phyloP scores from a whole-genome alignment of 2,888 invertebrate genomes.

The Maniola hyperantus region DNA sequence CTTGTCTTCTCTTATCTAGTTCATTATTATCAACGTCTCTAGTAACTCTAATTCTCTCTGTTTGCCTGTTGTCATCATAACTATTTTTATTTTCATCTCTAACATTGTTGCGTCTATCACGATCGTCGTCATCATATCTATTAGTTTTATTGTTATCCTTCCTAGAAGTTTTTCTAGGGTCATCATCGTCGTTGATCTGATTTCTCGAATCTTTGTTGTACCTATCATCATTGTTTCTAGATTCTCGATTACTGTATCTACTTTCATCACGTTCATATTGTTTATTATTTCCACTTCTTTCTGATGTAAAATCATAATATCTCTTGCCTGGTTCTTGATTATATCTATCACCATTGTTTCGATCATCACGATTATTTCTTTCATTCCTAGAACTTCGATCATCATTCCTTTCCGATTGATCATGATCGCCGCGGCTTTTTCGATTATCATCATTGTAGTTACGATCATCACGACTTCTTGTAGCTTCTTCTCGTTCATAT shows the following conservation, averaged over 20 bases:
- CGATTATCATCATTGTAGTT: not conserved
- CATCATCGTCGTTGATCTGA: not conserved
- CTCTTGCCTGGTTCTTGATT: slow-evolving; percentile 21
- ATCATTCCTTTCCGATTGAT: slow-evolving; percentile 28
- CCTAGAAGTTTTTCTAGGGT: slow-evolving; percentile 5
- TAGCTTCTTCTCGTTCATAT: slow-evolving; percentile 17
- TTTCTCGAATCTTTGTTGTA: slow-evolving; percentile 4
- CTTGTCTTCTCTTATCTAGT: not conserved
- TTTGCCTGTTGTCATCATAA: slow-evolving; percentile 2
- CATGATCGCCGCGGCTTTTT: slow-evolving; percentile 10
- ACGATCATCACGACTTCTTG: not conserved
- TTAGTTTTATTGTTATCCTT: slow-evolving; percentile 9
- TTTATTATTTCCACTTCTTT: slow-evolving; percentile 33
- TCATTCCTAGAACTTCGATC: slow-evolving; percentile 33
- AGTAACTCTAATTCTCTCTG: slow-evolving; percentile 11
- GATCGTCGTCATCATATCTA: slow-evolving; percentile 2
- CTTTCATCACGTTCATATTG: slow-evolving; percentile 13
- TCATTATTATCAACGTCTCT: slow-evolving; percentile 14
- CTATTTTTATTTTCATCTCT: slow-evolving; percentile 24
- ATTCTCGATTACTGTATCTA: slow-evolving; percentile 5
- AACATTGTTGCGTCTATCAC: slow-evolving; percentile 9
- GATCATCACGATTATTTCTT: slow-evolving; percentile 21
- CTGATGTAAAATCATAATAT: slow-evolving; percentile 26
- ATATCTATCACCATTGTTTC: slow-evolving; percentile 13
- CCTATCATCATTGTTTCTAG: slow-evolving; percentile 1